A percentile compares a stretch with the other conserved stretches of the same genome.
Evolutionary conservation across 92 coral and sea anemone genomes (phyloP).

Genomic region (Paramuricea clavata): DNA sequence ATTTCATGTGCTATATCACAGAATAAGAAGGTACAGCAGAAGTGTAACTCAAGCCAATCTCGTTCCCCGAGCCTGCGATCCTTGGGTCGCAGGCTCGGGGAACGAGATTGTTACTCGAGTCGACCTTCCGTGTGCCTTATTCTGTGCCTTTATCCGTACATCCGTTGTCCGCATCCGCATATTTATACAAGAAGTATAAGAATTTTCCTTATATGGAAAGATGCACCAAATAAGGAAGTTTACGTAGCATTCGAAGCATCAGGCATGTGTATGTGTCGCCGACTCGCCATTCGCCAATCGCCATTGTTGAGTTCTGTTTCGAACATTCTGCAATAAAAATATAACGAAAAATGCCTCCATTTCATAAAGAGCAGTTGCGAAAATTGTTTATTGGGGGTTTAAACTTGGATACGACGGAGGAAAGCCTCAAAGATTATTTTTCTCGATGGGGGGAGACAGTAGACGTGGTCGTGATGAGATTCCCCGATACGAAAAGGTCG

Average conservation of each 20-base stretch:
- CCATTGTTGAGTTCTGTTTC: neutral
- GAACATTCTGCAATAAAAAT: neutral
- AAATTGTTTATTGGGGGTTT: slow-evolving; percentile 97
- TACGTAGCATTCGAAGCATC: neutral
- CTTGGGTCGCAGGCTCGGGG: too few relatives aligned
- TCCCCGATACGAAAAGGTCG: slow-evolving; percentile 78
- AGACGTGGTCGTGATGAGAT: slow-evolving; percentile 93
- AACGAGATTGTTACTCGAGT: too few relatives aligned
- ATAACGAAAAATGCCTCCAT: slow-evolving; percentile 35
- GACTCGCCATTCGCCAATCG: neutral
- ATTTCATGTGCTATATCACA: too few relatives aligned
- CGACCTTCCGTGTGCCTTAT: too few relatives aligned
- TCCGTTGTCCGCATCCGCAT: neutral
- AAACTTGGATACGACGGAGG: slow-evolving; percentile 89
- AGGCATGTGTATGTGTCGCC: neutral
- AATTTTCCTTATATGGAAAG: slow-evolving; percentile 5
- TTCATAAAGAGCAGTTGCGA: slow-evolving; percentile 79
- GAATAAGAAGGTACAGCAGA: too few relatives aligned
- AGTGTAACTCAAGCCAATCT: too few relatives aligned
- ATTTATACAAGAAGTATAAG: neutral
- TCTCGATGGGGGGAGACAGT: slow-evolving; percentile 96
- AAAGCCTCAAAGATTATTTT: slow-evolving; percentile 85
- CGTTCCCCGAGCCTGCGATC: too few relatives aligned
- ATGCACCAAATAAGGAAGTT: neutral
- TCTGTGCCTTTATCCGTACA: neutral